Conservation (phyloP, 2,888 invertebrate species). For the Pseudeuparius sepicola region DNA sequence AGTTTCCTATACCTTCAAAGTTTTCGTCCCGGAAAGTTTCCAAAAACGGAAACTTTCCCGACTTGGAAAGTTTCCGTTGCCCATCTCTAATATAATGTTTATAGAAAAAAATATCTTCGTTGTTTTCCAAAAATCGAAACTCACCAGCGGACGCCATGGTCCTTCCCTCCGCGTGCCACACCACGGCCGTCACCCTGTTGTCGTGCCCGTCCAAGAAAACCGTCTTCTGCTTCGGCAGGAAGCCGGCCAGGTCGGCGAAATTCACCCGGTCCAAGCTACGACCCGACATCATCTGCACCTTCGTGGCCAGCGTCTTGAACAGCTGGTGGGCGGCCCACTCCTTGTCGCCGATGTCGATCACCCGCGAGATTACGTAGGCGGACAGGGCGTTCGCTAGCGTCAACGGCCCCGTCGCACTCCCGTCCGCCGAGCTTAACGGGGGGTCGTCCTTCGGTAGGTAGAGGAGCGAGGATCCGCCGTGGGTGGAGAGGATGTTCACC, state of each 20-base stretch:
- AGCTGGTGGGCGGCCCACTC: constrained; percentile 54
- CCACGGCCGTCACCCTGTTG: constrained; percentile 36
- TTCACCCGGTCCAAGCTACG: constrained; percentile 35
- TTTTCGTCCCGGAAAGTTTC: too few relatives aligned
- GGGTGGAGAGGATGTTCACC: constrained; percentile 44
- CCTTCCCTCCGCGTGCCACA: constrained; percentile 40
- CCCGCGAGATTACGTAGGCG: constrained; percentile 47
- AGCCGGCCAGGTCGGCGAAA: constrained; percentile 45
- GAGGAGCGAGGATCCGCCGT: constrained; percentile 38
- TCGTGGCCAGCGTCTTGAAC: constrained; percentile 41
- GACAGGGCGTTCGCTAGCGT: constrained; percentile 50
- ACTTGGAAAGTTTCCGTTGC: too few relatives aligned
- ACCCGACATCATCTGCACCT: constrained; percentile 35
- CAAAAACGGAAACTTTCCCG: too few relatives aligned
- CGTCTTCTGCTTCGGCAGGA: constrained; percentile 30
- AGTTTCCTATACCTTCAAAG: too few relatives aligned
- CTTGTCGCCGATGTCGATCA: constrained; percentile 42
- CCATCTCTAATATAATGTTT: too few relatives aligned
- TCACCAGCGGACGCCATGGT: constrained; percentile 49
- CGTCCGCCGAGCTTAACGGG: constrained; percentile 21
- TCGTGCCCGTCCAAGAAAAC: constrained; percentile 46
- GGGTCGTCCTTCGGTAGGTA: constrained; percentile 34
- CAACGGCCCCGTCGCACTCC: constrained; percentile 35
- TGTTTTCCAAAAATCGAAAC: too few relatives aligned
- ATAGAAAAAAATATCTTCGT: too few relatives aligned